Base-by-base conservation (phyloP, 2,888 invertebrate genomes). In the Archips crataeganus region DNA sequence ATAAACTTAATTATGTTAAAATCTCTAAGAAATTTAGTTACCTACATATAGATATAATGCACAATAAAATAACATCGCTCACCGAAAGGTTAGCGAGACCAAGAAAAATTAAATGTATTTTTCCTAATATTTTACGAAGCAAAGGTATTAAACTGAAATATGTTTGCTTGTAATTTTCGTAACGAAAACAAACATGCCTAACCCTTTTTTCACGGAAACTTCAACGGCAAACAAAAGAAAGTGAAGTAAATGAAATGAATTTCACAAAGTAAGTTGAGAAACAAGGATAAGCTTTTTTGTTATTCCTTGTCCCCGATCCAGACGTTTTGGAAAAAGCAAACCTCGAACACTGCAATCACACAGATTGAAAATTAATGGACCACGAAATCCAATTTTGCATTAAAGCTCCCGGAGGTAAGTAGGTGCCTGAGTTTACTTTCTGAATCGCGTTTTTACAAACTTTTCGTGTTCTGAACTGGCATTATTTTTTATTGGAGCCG, bases 311-410 rank as follows among this genome's bases (percentile, higher is more conserved):
- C 89, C 89, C 85, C 89, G 81, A 87, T 87, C 82, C 87, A 85
- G 87, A 84, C 88, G 88, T 89, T 90, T 87, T 87, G 86, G 84
- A 85, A 87, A 89, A 85, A 91, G 90, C 90, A 91, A 92, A 92
- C 92, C 92, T 91, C 90, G 90, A 91, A 93, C 92, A 93, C 92
- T 92, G 93, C 93, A 93, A 93, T 93, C 93, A 93, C 92, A 88
- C 90, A 93, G 93, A 93, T 93, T 93, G 93, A 93, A 93, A 93
- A 92, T 93, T 93, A 93, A 93, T 93, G 93, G 93, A 90, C 89
- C 93, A 91, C 85, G 87, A 93, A 92, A 93, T 93, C 92, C 93
- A 93, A 93, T 93, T 93, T 92, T 90, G 90, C 90, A 92, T 93
- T 76, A 77, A 77, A 77, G 77, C 76, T 76, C 66, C 71, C 68